Percentiles rank a stretch among this genome's conserved stretches.
Conservation (phyloP, 2,888 invertebrate species). For the Opisthograptis luteolata region DNA sequence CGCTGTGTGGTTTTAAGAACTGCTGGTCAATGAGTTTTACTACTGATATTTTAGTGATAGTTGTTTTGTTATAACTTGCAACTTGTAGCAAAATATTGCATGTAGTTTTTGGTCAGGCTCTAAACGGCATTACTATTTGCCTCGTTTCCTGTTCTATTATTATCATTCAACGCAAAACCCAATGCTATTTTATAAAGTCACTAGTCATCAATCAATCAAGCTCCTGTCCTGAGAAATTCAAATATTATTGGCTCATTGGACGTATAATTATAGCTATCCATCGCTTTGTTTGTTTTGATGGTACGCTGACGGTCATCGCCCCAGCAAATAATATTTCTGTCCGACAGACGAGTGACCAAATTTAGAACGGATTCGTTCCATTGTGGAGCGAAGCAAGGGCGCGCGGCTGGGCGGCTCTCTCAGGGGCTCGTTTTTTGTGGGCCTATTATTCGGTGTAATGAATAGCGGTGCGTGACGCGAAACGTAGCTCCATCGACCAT, state of each 20-base stretch:
- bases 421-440: constrained; percentile 47
- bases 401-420: constrained; percentile 31
- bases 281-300: constrained; percentile 55
- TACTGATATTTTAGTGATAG: neutral
- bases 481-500: constrained; percentile 76
- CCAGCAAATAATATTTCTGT: constrained; percentile 65
- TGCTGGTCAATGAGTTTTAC: neutral
- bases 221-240: constrained; percentile 10
- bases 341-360: constrained; percentile 52
- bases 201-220: neutral
- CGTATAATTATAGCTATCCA: constrained; percentile 45
- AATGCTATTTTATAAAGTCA: no score
- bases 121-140: no score
- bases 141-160: neutral
- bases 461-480: constrained; percentile 75
- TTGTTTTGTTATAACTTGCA: neutral
- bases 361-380: constrained; percentile 59
- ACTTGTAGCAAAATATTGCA: neutral
- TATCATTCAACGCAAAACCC: no score
- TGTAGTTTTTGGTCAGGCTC: constrained; percentile 6
- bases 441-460: constrained; percentile 58
- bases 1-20: neutral
- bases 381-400: constrained; percentile 33
- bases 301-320: constrained; percentile 61
- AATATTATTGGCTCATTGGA: constrained; percentile 39